These are phyloP conservation scores for Nothoprocta pentlandii DNA, from an alignment of 2,113 vertebrate species.

Conservation along the genomic window DNA sequence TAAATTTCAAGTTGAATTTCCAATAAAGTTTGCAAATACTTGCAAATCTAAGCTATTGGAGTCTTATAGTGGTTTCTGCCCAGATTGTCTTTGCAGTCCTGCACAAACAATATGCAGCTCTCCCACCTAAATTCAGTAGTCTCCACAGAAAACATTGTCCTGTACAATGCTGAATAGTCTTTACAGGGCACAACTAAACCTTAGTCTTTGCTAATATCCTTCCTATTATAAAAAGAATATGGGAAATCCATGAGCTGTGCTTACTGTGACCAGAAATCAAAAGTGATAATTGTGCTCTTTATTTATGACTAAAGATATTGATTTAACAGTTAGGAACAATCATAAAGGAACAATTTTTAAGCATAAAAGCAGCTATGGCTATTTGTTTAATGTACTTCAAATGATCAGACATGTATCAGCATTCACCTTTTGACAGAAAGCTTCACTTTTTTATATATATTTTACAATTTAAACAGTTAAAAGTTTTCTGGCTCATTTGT, in stretches of 20 bases:
- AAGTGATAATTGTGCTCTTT: background rate
- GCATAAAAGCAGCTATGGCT: background rate
- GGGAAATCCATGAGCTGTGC: background rate
- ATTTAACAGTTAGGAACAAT: background rate
- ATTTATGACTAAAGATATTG: background rate
- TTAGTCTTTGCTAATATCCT: background rate
- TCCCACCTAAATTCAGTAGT: background rate
- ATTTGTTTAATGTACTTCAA: background rate
- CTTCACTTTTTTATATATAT: background rate
- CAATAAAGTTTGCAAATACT: background rate
- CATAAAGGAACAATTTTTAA: background rate
- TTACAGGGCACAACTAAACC: background rate
- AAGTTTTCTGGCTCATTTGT: background rate
- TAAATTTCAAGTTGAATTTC: background rate
- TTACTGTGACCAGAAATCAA: background rate
- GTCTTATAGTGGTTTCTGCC: background rate
- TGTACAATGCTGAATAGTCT: background rate
- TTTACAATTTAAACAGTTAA: background rate
- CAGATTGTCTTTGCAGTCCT: accelerated
- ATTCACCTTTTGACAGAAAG: background rate
- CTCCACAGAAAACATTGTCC: background rate
- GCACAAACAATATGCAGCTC: background rate
- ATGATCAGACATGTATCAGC: background rate
- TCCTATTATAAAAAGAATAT: background rate
- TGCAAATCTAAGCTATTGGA: background rate